These are phyloP conservation scores for Ailuropoda melanoleuca DNA, from an alignment of 2,113 vertebrate genomes.

Conservation along the genomic window DNA sequence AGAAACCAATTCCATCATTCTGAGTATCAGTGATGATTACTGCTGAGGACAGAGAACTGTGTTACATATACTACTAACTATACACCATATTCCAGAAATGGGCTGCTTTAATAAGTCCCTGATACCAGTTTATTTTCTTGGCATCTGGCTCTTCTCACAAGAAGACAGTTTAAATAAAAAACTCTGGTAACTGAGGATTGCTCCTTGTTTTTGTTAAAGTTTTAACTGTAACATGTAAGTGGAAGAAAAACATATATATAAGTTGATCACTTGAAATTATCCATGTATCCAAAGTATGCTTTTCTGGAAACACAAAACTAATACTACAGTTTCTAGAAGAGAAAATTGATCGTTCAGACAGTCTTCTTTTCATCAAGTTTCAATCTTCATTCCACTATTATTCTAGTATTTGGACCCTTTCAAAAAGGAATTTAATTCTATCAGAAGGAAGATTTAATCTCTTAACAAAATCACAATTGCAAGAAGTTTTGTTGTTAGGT, in stretches of 20 bases:
- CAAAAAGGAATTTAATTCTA: constrained; percentile 54
- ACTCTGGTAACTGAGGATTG: neutral
- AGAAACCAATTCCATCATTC: constrained; percentile 39
- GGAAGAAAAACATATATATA: neutral
- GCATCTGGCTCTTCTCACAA: constrained; percentile 50
- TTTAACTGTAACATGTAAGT: constrained; percentile 35
- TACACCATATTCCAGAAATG: constrained; percentile 14
- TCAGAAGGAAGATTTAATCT: constrained; percentile 39
- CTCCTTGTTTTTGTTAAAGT: constrained; percentile 41
- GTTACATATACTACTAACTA: neutral
- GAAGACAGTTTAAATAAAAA: constrained; percentile 10
- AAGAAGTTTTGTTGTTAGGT: neutral
- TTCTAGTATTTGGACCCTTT: constrained; percentile 19
- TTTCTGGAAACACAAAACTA: constrained; percentile 47
- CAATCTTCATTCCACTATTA: neutral
- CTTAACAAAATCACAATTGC: constrained; percentile 42
- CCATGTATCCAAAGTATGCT: neutral
- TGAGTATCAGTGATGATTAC: constrained; percentile 42
- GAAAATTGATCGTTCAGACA: neutral
- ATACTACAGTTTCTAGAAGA: constrained; percentile 4
- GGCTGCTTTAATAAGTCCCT: constrained; percentile 33
- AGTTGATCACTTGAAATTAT: constrained; percentile 31
- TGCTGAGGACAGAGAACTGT: constrained; percentile 23
- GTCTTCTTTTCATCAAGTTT: constrained; percentile 26
- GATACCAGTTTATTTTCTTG: constrained; percentile 52